phyloP scores from a whole-genome alignment of 2,888 invertebrate species.

The Pollenia labialis region DNA sequence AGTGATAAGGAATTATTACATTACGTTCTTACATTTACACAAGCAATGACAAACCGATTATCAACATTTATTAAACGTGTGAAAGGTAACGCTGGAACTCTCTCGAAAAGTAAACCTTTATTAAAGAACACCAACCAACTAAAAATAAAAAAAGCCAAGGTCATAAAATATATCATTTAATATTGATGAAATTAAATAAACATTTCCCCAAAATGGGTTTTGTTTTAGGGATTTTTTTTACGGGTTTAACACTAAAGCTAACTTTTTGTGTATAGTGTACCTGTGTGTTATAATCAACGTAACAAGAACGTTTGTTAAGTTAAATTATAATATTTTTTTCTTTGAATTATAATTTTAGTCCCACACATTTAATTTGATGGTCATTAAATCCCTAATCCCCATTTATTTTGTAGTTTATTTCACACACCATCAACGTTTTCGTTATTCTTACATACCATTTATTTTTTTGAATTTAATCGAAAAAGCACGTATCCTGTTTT shows the following conservation, averaged over 20 bases:
- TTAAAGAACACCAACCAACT: background rate
- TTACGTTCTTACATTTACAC: background rate
- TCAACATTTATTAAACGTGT: conserved; percentile 1
- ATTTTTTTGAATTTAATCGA: too few relatives aligned
- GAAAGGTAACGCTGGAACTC: background rate
- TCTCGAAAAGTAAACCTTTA: background rate
- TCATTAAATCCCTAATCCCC: background rate
- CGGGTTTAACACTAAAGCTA: background rate
- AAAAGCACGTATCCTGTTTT: too few relatives aligned
- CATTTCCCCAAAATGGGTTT: conserved; percentile 52
- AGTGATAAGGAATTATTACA: conserved; percentile 25
- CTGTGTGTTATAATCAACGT: background rate
- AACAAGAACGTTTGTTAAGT: background rate
- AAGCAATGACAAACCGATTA: conserved; percentile 25
- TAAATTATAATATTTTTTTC: conserved; percentile 1
- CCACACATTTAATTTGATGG: background rate
- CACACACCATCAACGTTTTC: too few relatives aligned
- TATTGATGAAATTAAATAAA: conserved; percentile 72
- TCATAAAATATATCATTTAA: conserved; percentile 68
- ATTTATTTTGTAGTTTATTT: too few relatives aligned
- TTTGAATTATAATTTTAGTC: background rate
- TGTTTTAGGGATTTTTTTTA: background rate
- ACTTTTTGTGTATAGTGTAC: background rate
- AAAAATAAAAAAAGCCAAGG: conserved; percentile 37
- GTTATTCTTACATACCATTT: too few relatives aligned